Conservation (phyloP, 2,797 vertebrate genomes). For the Xerus rutilus region DNA sequence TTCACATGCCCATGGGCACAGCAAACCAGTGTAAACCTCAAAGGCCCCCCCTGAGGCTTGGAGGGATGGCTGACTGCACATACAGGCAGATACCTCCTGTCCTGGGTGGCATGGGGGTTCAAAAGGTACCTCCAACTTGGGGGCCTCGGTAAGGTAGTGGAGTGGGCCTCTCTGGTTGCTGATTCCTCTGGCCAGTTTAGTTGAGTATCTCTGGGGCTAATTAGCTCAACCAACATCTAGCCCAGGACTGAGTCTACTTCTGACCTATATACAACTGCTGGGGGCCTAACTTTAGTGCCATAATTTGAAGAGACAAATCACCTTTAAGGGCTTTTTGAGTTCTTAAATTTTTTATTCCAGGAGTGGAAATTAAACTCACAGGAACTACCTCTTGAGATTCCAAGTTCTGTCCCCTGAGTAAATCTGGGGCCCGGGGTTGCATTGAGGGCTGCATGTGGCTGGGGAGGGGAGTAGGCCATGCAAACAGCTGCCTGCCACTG, state of each 20-base stretch:
- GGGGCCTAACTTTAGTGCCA: not conserved
- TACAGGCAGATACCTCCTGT: not conserved
- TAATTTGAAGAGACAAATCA: not conserved
- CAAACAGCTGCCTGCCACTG: not conserved
- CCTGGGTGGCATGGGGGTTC: not conserved
- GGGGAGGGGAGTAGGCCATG: accelerated
- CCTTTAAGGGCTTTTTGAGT: not conserved
- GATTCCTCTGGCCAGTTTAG: not conserved
- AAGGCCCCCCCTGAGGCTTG: not conserved
- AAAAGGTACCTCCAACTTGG: not conserved
- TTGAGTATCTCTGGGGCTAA: not conserved
- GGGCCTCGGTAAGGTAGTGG: not conserved
- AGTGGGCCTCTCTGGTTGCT: not conserved
- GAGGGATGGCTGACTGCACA: not conserved
- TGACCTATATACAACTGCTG: not conserved
- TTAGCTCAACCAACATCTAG: not conserved
- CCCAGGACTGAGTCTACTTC: too few relatives aligned
- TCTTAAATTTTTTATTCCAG: conserved; percentile 1
- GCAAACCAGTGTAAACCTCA: not conserved
- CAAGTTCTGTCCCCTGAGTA: not conserved
- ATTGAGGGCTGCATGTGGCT: not conserved
- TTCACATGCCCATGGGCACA: not conserved
- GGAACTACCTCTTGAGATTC: not conserved
- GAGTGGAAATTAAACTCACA: not conserved
- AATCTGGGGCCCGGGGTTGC: not conserved